Evolutionary conservation across 2,888 invertebrate species (phyloP).

Genomic region (Nomada fucata): DNA sequence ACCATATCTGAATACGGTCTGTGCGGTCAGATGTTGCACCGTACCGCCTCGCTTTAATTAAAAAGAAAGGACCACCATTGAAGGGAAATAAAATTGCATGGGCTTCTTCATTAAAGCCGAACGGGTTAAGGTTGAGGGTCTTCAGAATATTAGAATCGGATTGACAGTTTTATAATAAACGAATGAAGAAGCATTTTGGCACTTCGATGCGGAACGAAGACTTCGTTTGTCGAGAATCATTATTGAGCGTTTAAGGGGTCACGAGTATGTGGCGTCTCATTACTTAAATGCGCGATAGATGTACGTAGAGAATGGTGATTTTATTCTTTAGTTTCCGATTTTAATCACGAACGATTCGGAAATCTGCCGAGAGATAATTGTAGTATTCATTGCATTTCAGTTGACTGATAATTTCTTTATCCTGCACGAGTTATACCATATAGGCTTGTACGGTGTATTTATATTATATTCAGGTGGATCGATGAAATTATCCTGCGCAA

Average conservation of each 20-base stretch:
- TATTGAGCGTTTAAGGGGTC: no score
- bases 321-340: background rate
- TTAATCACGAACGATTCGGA: background rate
- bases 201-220: no score
- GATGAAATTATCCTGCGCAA: background rate
- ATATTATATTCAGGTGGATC: background rate
- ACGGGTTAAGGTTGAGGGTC: background rate
- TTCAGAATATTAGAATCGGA: background rate
- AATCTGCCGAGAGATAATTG: background rate
- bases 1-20: conserved; percentile 47
- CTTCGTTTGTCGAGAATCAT: no score
- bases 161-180: no score
- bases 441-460: background rate
- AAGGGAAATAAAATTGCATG: background rate
- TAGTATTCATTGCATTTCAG: background rate
- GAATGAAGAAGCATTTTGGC: no score
- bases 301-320: background rate
- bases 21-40: conserved; percentile 51
- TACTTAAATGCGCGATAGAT: background rate
- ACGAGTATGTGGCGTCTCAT: background rate
- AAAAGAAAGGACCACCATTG: conserved; percentile 15
- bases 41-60: conserved; percentile 41
- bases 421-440: no score
- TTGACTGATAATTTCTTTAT: no score
- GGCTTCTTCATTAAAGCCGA: background rate